phyloP scores from a whole-genome alignment of 2,113 vertebrate genomes.

The Andinoacara biseriatus region DNA sequence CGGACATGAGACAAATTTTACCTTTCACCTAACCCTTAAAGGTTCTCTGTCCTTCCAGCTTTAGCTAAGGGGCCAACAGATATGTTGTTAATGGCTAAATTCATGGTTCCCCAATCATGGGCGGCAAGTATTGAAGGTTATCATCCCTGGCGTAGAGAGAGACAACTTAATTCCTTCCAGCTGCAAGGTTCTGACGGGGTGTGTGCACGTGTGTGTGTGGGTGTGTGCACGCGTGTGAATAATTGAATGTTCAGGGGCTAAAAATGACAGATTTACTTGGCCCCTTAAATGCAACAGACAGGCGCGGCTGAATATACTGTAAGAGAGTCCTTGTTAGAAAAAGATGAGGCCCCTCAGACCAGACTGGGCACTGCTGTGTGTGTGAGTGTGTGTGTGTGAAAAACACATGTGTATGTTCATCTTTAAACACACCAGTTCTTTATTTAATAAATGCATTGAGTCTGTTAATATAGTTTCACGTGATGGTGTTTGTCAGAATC shows the following conservation, averaged over 20 bases:
- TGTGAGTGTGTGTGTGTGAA: neutral
- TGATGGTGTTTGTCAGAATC: neutral
- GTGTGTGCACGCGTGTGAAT: conserved; percentile 34
- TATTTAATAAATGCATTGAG: conserved; percentile 17
- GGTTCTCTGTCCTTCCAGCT: conserved; percentile 58
- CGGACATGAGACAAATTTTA: conserved; percentile 42
- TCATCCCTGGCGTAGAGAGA: conserved; percentile 64
- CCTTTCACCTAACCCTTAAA: conserved; percentile 66
- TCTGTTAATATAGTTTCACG: neutral
- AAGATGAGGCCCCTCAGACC: conserved; percentile 56
- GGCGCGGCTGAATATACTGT: conserved; percentile 72
- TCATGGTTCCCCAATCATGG: conserved; percentile 66
- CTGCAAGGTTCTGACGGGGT: conserved; percentile 54
- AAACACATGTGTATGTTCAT: neutral
- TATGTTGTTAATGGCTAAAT: conserved; percentile 72
- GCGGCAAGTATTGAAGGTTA: conserved; percentile 70
- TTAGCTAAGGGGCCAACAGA: conserved; percentile 61
- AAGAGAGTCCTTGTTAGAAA: conserved; percentile 76
- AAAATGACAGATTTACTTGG: conserved; percentile 83
- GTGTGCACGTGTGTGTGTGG: conserved; percentile 8
- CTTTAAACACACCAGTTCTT: conserved; percentile 9
- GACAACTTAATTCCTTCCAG: conserved; percentile 83
- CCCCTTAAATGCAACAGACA: conserved; percentile 80
- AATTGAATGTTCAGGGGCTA: conserved; percentile 60
- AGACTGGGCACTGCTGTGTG: conserved; percentile 17